Percentiles rank a stretch among this genome's conserved stretches.
phyloP scores from a whole-genome alignment of 2,797 vertebrate species.

The Pristis pectinata region DNA sequence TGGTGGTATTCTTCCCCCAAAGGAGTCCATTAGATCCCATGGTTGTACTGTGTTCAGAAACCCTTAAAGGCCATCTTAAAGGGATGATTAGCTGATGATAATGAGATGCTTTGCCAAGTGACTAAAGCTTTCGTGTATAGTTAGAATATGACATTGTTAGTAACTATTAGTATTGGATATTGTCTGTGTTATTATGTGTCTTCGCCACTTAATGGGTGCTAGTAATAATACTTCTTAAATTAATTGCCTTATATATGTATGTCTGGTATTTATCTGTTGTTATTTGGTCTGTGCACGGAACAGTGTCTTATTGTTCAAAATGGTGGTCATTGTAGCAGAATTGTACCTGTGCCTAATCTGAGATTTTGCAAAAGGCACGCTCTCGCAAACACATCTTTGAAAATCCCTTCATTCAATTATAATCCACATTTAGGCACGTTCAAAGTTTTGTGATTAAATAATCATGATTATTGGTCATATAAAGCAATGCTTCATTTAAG shows the following conservation, averaged over 20 bases:
- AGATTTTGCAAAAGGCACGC: constrained; percentile 32
- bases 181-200: constrained; percentile 35
- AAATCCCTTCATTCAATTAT: constrained; percentile 26
- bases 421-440: not conserved
- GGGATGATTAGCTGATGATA: not conserved
- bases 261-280: constrained; percentile 30
- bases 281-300: constrained; percentile 32
- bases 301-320: constrained; percentile 34
- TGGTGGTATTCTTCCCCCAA: not conserved
- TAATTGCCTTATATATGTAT: constrained; percentile 37
- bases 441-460: constrained; percentile 33
- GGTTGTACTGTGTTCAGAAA: not conserved
- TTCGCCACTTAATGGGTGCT: constrained; percentile 36
- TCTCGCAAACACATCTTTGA: constrained; percentile 21
- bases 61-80: too few relatives aligned
- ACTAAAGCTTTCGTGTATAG: constrained; percentile 30
- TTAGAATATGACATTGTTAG: constrained; percentile 10
- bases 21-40: not conserved
- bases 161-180: constrained; percentile 15
- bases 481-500: constrained; percentile 29
- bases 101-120: constrained; percentile 31
- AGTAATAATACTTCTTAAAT: constrained; percentile 37
- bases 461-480: constrained; percentile 34
- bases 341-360: constrained; percentile 29
- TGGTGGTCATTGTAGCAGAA: constrained; percentile 27